phyloP scores from a whole-genome alignment of 1,140 invertebrate species.

The Papilio glaucus region DNA sequence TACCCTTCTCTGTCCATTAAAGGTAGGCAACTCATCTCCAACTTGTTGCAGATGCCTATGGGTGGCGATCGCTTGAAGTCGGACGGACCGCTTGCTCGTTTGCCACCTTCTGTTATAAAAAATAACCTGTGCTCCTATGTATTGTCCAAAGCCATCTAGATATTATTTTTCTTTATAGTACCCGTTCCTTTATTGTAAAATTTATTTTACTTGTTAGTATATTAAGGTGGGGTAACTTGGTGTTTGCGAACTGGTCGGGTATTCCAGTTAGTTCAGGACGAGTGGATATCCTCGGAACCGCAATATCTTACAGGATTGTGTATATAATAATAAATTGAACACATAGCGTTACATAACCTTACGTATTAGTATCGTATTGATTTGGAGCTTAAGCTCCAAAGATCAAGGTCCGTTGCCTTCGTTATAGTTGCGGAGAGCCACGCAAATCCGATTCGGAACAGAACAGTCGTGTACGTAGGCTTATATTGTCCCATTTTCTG shows the following conservation, averaged over 20 bases:
- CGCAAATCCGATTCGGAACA: conserved; percentile 2
- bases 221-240: not conserved
- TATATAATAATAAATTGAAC: not conserved
- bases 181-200: not conserved
- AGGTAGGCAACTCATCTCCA: too few relatives aligned
- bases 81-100: too few relatives aligned
- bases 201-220: not conserved
- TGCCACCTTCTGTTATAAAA: too few relatives aligned
- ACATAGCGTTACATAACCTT: not conserved
- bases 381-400: not conserved
- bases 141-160: too few relatives aligned
- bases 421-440: not conserved
- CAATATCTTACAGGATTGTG: not conserved
- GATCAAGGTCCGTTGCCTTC: not conserved
- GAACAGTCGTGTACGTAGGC: not conserved
- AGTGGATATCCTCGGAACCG: not conserved
- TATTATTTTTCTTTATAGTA: too few relatives aligned
- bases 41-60: too few relatives aligned
- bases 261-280: conserved; percentile 4
- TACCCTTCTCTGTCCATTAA: too few relatives aligned
- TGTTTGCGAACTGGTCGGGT: not conserved
- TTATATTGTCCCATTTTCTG: not conserved
- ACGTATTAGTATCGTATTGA: not conserved
- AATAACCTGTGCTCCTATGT: too few relatives aligned
- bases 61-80: too few relatives aligned